Evolutionary conservation across 2,113 vertebrate genomes (phyloP), one percentile per base, ranked within the genome.

Genomic region (Platycercus adscitus): DNA sequence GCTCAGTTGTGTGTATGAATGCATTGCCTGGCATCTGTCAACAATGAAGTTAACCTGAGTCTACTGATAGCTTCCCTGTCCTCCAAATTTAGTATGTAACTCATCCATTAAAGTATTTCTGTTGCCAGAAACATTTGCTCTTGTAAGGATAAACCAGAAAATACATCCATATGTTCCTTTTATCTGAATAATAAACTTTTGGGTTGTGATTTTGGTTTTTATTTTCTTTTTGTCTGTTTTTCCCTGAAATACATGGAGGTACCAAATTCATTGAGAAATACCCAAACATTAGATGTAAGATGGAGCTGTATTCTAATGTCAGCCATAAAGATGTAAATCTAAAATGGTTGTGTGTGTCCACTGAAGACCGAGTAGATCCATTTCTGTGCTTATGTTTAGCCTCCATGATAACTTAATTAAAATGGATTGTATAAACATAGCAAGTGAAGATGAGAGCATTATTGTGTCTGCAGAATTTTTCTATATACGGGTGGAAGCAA

Each of bases 1-100:
- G 55, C n/a, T 28, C 79, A 78, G 41, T 81, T 89, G n/a, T 73
- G 80, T 83, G n/a, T 82, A 33, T 85, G 76, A 90, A 86, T 55
- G 44, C 24, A 75, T 78, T 84, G 84, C 64, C 41, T 95, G 60
- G 69, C 55, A 70, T 73, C 90, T 5, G 18, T 80, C 69, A 93
- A 56, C 26, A 81, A 7, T 61, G 11, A 58, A 88, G 61, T 90
- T 86, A 93, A 88, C 83, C 53, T 70, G 68, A 80, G 50, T 77
- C 52, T 43, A 15, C 80, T 82, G 84, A 81, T 71, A 77, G 58
- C 72, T 81, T 93, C 53, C 24, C 12, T 81, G 29, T 84, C 28
- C 37, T 88, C 80, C 35, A 44, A 61, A 77, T 86, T 44, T 63
- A 70, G 9, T 91, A 52, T 58, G 16, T 55, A 61, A 26, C 49